Percentiles rank a stretch among this genome's conserved stretches.
Conservation (phyloP, 2,888 invertebrate species). For the Calephelis perditalis region DNA sequence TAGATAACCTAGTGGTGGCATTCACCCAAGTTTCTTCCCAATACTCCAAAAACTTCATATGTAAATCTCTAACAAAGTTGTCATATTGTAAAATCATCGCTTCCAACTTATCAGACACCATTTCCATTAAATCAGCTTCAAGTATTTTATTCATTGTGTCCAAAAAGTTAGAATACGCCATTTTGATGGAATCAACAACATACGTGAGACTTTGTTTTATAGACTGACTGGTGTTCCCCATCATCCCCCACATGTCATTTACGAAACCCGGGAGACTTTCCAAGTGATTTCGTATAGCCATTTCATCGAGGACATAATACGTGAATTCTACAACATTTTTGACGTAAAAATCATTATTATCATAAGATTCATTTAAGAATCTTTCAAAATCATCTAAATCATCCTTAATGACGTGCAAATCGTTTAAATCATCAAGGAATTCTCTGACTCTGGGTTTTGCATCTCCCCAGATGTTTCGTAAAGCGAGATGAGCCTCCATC, state of each 20-base stretch:
- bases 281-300: slow-evolving; percentile 86
- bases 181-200: slow-evolving; percentile 85
- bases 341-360: slow-evolving; percentile 90
- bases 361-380: slow-evolving; percentile 87
- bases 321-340: slow-evolving; percentile 86
- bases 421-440: slow-evolving; percentile 85
- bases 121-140: slow-evolving; percentile 86
- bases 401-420: slow-evolving; percentile 83
- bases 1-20: slow-evolving; percentile 78
- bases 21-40: slow-evolving; percentile 87
- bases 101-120: slow-evolving; percentile 83
- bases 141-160: slow-evolving; percentile 83
- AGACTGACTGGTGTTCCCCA: slow-evolving; percentile 90
- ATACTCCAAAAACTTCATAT: slow-evolving; percentile 80
- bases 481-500: slow-evolving; percentile 82
- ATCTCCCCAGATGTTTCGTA: slow-evolving; percentile 85
- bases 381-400: slow-evolving; percentile 83
- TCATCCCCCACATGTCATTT: slow-evolving; percentile 89
- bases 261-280: slow-evolving; percentile 88
- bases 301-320: slow-evolving; percentile 84
- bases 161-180: slow-evolving; percentile 83
- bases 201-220: slow-evolving; percentile 86
- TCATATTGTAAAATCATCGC: slow-evolving; percentile 87
- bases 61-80: slow-evolving; percentile 86
- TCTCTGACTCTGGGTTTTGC: slow-evolving; percentile 83